Conservation (phyloP, 2,797 vertebrate genomes). For the Todus mexicanus region DNA sequence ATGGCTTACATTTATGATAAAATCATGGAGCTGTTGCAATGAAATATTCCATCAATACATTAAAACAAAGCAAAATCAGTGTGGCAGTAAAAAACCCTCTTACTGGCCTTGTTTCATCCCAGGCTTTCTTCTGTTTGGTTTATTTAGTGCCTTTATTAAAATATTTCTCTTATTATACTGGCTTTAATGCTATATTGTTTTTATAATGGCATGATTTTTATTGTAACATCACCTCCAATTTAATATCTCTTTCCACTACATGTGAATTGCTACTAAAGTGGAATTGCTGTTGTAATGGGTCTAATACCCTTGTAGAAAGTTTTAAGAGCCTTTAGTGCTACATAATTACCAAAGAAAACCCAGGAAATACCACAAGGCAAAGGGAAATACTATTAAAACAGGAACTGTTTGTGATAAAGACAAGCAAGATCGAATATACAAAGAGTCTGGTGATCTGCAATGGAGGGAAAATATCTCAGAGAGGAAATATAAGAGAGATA, state of each 20-base stretch:
- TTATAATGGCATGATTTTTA: constrained; percentile 50
- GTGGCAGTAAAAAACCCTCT: constrained; percentile 9
- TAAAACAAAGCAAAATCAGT: constrained; percentile 30
- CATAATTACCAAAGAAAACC: constrained; percentile 22
- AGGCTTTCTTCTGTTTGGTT: background rate
- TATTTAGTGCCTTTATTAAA: constrained; percentile 10
- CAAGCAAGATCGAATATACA: background rate
- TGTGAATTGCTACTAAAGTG: constrained; percentile 57
- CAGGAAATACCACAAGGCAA: background rate
- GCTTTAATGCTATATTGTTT: constrained; percentile 35
- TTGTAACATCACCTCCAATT: constrained; percentile 53
- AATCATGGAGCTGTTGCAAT: constrained; percentile 28
- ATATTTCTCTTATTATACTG: background rate
- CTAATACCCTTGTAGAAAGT: constrained; percentile 31
- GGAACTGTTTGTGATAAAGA: background rate
- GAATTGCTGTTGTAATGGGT: constrained; percentile 45
- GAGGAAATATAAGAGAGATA: background rate
- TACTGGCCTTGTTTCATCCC: background rate
- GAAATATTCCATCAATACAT: constrained; percentile 39
- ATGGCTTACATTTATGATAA: constrained; percentile 3
- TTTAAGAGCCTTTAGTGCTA: constrained; percentile 31
- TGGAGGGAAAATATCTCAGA: background rate
- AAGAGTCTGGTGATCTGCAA: background rate
- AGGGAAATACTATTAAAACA: background rate
- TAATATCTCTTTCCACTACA: constrained; percentile 56